A percentile compares a stretch with the other conserved stretches of the same genome.
phyloP scores from a whole-genome alignment of 2,888 invertebrate genomes.

The Drosophila mercatorum region DNA sequence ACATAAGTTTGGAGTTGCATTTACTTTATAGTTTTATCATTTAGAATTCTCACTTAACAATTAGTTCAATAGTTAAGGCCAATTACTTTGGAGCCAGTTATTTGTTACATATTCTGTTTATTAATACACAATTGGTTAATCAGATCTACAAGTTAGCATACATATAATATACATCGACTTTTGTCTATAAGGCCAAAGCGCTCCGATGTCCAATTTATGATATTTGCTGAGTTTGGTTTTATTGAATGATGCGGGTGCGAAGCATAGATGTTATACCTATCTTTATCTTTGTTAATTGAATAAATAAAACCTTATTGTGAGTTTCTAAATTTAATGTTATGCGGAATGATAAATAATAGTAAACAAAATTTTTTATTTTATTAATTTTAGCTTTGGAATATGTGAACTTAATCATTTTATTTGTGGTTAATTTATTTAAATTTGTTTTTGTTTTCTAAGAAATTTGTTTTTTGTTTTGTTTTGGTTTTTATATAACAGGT shows the following conservation, averaged over 20 bases:
- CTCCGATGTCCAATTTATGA: background rate
- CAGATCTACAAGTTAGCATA: conserved; percentile 1
- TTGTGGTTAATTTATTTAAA: conserved; percentile 39
- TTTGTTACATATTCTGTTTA: conserved; percentile 26
- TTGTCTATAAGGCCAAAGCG: conserved; percentile 7
- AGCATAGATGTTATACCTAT: conserved; percentile 3
- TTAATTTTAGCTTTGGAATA: conserved; percentile 38
- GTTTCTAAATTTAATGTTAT: conserved; percentile 27
- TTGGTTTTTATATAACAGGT: conserved; percentile 34
- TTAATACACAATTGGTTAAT: conserved; percentile 27
- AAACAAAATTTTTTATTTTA: conserved; percentile 15
- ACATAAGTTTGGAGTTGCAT: conserved; percentile 3
- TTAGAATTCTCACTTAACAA: conserved; percentile 36
- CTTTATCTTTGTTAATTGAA: conserved; percentile 15
- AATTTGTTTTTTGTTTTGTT: conserved; percentile 3
- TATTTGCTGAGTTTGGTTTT: background rate
- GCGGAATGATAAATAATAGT: conserved; percentile 47
- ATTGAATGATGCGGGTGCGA: background rate
- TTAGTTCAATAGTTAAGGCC: conserved; percentile 49
- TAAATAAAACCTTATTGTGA: conserved; percentile 38
- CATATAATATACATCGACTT: background rate
- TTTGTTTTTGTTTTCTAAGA: conserved; percentile 16
- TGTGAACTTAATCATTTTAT: conserved; percentile 30
- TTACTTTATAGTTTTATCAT: conserved; percentile 15
- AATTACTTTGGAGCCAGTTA: conserved; percentile 34